Conservation (phyloP, 1,140 invertebrate genomes). For the Phymastichus coffea region DNA sequence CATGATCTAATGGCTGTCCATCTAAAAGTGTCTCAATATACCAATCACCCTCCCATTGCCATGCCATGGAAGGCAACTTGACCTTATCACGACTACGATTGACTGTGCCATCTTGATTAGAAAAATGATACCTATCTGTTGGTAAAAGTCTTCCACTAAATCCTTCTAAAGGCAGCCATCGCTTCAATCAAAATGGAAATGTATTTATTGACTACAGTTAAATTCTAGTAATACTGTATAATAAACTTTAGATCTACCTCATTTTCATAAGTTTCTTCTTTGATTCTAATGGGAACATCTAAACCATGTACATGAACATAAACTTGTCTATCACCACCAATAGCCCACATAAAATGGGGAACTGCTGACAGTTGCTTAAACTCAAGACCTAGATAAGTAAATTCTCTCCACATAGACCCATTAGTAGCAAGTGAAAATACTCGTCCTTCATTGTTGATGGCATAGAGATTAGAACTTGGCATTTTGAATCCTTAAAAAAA, state of each 20-base stretch:
- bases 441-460: conserved; percentile 82
- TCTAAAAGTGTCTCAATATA: conserved; percentile 83
- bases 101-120: conserved; percentile 76
- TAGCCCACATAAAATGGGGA: conserved; percentile 84
- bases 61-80: conserved; percentile 83
- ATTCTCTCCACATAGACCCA: conserved; percentile 79
- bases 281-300: conserved; percentile 86
- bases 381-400: conserved; percentile 80
- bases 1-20: conserved; percentile 82
- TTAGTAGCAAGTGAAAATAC: conserved; percentile 79
- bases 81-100: conserved; percentile 79
- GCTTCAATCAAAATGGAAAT: conserved; percentile 50
- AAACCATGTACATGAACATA: conserved; percentile 86
- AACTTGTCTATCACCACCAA: conserved; percentile 87
- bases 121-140: conserved; percentile 83
- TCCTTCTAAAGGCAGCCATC: conserved; percentile 88
- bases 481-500: conserved; percentile 46
- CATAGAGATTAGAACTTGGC: conserved; percentile 79
- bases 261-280: conserved; percentile 90
- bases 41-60: conserved; percentile 95
- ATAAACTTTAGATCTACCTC: conserved; percentile 60
- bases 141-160: conserved; percentile 80
- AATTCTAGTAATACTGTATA: background rate
- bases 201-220: background rate
- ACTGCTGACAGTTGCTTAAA: conserved; percentile 84